Base-by-base conservation (phyloP, 2,113 vertebrate genomes). In the Cyanocitta stelleri region DNA sequence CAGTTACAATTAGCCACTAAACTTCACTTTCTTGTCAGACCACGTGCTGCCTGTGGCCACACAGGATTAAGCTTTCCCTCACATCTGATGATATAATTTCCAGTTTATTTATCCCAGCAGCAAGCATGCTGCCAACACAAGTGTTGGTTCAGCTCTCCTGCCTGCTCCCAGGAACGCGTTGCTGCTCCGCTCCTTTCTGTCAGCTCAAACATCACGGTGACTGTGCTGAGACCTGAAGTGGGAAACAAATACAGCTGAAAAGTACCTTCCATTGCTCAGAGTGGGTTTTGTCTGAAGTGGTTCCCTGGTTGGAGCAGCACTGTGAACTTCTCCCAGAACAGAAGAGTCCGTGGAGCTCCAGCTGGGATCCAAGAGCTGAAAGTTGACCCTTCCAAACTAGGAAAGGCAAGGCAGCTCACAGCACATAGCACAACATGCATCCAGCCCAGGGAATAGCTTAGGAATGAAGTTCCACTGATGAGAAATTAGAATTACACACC, bases 141-240 rank as follows among this genome's bases (percentile, higher is more conserved):
- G 72, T 0, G 24, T 10, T 67, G 71, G 37, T n/a, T 58, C 52
- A 49, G 66, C 71, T 78, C 66, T 90, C 59, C 73, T 59, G 51
- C 68, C 33, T 2, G 0, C 49, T 92, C 41, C 74, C 2, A 0
- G n/a, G n/a, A 81, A 39, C 0, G 0, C 0, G 0, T 19, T 43
- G 68, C 71, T 75, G 54, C 66, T 78, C 37, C 13, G 10, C 62
- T 82, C 49, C 14, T 39, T 80, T 62, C 35, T 90, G 39, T 80
- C 87, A 89, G 59, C 21, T 43, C 58, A 48, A 19, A 76, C 49
- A 39, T 21, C 54, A 30, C 46, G 32, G 33, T 12, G 72, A 33
- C 67, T 46, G 20, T 12, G 44, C 62, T 0, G 2, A 12, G 29
- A 79, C 52, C 61, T 51, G 12, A 76, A 80, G 62, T n/a, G 48